Evolutionary conservation across 2,888 invertebrate genomes (phyloP).

Genomic region (Odontothrips loti): DNA sequence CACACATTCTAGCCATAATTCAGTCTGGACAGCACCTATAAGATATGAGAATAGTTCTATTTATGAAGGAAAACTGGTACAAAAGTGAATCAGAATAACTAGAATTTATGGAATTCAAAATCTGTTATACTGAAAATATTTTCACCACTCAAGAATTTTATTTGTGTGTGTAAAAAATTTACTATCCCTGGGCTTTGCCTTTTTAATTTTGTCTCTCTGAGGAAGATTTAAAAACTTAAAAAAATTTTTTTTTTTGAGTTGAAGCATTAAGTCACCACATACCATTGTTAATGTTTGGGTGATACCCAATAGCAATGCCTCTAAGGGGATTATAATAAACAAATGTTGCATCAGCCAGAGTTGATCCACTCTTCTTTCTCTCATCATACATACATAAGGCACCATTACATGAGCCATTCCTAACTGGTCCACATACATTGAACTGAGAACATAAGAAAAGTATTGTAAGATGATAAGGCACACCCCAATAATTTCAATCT

Average conservation of each 20-base stretch:
- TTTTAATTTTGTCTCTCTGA: too few relatives aligned
- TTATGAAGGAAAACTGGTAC: too few relatives aligned
- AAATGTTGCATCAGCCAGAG: not conserved
- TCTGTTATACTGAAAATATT: not conserved
- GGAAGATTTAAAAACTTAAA: too few relatives aligned
- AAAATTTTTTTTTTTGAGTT: too few relatives aligned
- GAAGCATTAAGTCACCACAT: too few relatives aligned
- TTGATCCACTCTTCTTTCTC: not conserved
- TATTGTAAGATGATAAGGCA: not conserved
- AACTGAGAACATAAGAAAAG: not conserved
- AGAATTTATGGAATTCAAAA: not conserved
- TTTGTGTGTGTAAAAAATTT: too few relatives aligned
- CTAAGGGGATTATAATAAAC: not conserved
- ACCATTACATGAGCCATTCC: not conserved
- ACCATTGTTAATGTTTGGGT: too few relatives aligned
- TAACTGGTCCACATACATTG: not conserved
- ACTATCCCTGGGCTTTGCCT: too few relatives aligned
- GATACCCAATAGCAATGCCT: not conserved
- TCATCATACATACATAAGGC: not conserved
- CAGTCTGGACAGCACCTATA: not conserved
- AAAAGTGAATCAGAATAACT: not conserved
- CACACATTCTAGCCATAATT: conserved; percentile 7
- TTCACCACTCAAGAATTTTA: not conserved
- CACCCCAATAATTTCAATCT: not conserved
- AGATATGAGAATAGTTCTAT: not conserved